phyloP scores from a whole-genome alignment of 2,797 vertebrate species.

The Arctocebus calabarensis region DNA sequence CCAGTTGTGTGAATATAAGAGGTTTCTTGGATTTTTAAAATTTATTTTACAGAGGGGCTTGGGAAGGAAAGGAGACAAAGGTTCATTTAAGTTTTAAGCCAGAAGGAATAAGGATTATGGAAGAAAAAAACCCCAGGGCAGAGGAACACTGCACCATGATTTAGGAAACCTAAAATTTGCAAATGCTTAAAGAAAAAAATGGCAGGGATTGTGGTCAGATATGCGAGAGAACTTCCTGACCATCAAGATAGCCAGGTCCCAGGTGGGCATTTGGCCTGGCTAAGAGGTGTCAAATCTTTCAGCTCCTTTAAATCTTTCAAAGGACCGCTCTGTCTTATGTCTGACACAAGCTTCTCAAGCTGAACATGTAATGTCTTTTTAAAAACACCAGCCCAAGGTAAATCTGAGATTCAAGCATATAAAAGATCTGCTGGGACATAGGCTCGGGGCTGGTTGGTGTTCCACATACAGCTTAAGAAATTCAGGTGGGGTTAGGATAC shows the following conservation, averaged over 20 bases:
- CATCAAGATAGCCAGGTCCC: not conserved
- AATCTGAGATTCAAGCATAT: not conserved
- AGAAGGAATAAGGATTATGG: not conserved
- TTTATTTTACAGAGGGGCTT: not conserved
- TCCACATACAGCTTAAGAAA: not conserved
- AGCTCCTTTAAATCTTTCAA: not conserved
- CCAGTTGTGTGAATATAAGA: slow-evolving; percentile 60
- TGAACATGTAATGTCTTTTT: not conserved
- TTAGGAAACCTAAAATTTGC: not conserved
- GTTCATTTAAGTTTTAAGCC: not conserved
- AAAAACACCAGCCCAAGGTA: not conserved
- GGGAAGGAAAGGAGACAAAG: not conserved
- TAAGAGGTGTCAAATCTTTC: not conserved
- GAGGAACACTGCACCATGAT: too few species aligned
- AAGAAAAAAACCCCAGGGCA: not conserved
- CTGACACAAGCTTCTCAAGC: not conserved
- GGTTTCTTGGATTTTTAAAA: not conserved
- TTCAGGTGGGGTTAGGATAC: not conserved
- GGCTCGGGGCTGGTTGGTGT: not conserved
- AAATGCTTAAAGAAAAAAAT: slow-evolving; percentile 4
- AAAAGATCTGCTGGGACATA: not conserved
- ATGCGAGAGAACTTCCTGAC: not conserved
- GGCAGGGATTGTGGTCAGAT: not conserved
- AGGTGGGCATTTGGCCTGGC: too few species aligned
- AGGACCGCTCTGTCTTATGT: not conserved